Evolutionary conservation across 2,888 invertebrate species (phyloP).

Genomic region (Tipula unca): DNA sequence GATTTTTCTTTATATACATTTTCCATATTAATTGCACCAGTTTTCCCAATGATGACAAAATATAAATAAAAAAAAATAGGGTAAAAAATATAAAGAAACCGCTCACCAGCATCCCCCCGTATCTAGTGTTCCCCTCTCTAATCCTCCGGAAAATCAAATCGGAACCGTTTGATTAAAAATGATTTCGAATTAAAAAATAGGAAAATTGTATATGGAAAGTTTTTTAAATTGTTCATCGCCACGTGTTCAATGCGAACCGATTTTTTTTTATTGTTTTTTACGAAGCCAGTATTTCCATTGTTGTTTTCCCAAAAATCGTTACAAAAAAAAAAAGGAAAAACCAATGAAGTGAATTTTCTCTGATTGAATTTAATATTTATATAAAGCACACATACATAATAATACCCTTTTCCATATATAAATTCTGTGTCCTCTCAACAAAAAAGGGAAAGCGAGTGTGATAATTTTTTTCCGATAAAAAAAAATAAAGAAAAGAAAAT

Average conservation of each 20-base stretch:
- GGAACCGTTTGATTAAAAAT: not conserved
- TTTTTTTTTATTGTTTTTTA: conserved; percentile 2
- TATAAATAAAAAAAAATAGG: not conserved
- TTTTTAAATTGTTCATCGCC: not conserved
- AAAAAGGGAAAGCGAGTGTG: not conserved
- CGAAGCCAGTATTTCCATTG: not conserved
- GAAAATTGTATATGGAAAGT: not conserved
- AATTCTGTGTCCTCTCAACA: not conserved
- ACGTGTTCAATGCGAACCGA: not conserved
- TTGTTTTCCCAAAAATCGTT: not conserved
- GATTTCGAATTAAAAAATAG: not conserved
- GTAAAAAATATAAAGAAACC: not conserved
- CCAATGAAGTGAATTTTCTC: not conserved
- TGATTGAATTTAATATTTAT: conserved; percentile 8
- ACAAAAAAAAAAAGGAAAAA: not conserved
- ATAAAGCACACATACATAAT: not conserved
- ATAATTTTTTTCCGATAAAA: conserved; percentile 1
- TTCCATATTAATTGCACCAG: not conserved
- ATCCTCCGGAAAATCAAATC: not conserved
- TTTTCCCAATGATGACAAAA: not conserved
- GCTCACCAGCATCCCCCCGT: not conserved
- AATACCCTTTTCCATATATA: not conserved
- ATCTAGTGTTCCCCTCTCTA: not conserved
- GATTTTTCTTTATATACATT: not conserved
- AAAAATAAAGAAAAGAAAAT: not conserved